A percentile compares a stretch with the other conserved stretches of the same genome.
phyloP scores from a whole-genome alignment of 2,888 invertebrate species.

The Lamellibrachia columna region DNA sequence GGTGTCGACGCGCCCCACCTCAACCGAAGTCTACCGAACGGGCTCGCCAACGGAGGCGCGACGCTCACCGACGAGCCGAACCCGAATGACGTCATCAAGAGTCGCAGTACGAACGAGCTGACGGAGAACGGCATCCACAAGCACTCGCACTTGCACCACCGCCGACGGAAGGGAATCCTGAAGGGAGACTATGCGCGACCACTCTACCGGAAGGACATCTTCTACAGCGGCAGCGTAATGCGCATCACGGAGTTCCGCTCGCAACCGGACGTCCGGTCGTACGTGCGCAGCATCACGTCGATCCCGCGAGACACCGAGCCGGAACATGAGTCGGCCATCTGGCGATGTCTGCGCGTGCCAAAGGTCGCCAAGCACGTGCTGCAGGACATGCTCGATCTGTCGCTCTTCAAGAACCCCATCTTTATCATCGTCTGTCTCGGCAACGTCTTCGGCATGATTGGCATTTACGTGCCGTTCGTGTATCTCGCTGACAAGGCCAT shows the following conservation, averaged over 20 bases:
- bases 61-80: background rate
- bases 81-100: conserved; percentile 7
- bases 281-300: conserved; percentile 90
- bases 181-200: conserved; percentile 72
- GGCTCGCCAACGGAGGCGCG: background rate
- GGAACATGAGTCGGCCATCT: conserved; percentile 39
- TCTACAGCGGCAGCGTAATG: conserved; percentile 94
- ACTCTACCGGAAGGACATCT: conserved; percentile 93
- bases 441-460: too few relatives aligned
- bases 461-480: too few relatives aligned
- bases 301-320: conserved; percentile 71
- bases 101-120: conserved; percentile 17
- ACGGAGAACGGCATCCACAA: background rate
- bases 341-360: conserved; percentile 57
- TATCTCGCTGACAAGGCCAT: too few relatives aligned
- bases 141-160: background rate
- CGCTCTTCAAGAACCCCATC: conserved; percentile 85
- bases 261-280: conserved; percentile 82
- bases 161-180: conserved; percentile 37
- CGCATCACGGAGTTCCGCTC: conserved; percentile 87
- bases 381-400: conserved; percentile 89
- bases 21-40: conserved; percentile 13
- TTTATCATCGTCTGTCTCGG: conserved; percentile 91
- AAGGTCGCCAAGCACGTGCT: conserved; percentile 68
- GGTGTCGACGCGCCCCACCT: background rate